Conservation (phyloP, 2,888 invertebrate genomes). For the Hybos culiciformis region DNA sequence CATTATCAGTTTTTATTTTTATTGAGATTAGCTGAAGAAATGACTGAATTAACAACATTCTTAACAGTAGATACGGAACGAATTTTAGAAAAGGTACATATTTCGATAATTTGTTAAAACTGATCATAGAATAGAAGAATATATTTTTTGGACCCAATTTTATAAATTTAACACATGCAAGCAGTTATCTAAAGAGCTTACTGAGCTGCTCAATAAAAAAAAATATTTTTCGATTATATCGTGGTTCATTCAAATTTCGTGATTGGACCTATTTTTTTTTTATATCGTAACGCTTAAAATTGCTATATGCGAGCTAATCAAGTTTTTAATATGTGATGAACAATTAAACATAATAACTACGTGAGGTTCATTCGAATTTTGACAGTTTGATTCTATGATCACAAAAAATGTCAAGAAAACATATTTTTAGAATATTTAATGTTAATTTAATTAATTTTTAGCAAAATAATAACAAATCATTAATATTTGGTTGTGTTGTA, state of each 20-base stretch:
- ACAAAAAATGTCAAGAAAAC: not conserved
- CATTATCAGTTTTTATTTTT: conserved; percentile 88
- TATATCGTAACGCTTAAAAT: too few relatives aligned
- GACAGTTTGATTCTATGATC: too few relatives aligned
- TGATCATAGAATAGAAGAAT: not conserved
- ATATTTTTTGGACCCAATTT: not conserved
- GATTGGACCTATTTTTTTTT: too few relatives aligned
- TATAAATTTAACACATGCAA: not conserved
- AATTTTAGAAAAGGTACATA: conserved; percentile 45
- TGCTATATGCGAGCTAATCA: too few relatives aligned
- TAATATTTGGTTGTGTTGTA: conserved; percentile 63
- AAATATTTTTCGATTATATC: too few relatives aligned
- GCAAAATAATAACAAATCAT: conserved; percentile 34
- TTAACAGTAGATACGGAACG: conserved; percentile 62
- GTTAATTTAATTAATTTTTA: conserved; percentile 10
- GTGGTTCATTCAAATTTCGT: too few relatives aligned
- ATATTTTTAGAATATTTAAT: not conserved
- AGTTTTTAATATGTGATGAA: too few relatives aligned
- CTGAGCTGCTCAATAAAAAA: too few relatives aligned
- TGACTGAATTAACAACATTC: conserved; percentile 67
- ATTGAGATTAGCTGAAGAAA: conserved; percentile 64
- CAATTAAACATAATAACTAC: too few relatives aligned
- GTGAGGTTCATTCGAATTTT: too few relatives aligned
- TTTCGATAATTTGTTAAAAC: not conserved
- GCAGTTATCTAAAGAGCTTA: too few relatives aligned